Evolutionary conservation across 2,113 vertebrate genomes (phyloP).

Genomic region (Hepsetus odoe): DNA sequence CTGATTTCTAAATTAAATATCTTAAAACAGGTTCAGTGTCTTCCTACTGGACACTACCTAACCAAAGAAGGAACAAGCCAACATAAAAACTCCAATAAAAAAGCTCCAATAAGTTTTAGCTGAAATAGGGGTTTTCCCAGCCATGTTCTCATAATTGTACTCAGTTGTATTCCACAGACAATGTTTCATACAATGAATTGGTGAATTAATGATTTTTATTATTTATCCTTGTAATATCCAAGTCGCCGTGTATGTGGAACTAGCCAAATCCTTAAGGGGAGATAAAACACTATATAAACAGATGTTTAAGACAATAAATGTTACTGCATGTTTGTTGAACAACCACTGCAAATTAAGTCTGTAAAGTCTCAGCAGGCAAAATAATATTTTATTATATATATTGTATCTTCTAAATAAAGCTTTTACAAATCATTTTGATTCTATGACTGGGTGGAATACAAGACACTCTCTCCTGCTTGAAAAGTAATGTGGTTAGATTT

Average conservation of each 20-base stretch:
- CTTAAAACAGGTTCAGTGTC: neutral
- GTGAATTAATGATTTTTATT: neutral
- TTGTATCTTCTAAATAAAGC: too few species aligned
- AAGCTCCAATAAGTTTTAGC: neutral
- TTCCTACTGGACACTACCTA: neutral
- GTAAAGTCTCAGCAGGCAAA: neutral
- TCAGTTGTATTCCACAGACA: neutral
- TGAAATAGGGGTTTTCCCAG: too few species aligned
- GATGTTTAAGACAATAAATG: neutral
- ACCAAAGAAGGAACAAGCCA: neutral
- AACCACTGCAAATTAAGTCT: neutral
- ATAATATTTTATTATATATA: too few species aligned
- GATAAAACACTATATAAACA: neutral
- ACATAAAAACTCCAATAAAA: neutral
- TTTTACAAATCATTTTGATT: too few species aligned
- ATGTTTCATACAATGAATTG: neutral
- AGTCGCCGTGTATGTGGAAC: too few species aligned
- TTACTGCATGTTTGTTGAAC: neutral
- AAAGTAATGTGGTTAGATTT: too few species aligned
- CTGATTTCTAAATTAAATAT: neutral
- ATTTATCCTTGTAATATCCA: too few species aligned
- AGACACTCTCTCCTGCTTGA: too few species aligned
- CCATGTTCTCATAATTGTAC: neutral
- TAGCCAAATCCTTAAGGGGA: neutral
- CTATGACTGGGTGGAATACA: too few species aligned